Evolutionary conservation across 2,888 invertebrate species (phyloP).

Genomic region (Monopis laevigella): DNA sequence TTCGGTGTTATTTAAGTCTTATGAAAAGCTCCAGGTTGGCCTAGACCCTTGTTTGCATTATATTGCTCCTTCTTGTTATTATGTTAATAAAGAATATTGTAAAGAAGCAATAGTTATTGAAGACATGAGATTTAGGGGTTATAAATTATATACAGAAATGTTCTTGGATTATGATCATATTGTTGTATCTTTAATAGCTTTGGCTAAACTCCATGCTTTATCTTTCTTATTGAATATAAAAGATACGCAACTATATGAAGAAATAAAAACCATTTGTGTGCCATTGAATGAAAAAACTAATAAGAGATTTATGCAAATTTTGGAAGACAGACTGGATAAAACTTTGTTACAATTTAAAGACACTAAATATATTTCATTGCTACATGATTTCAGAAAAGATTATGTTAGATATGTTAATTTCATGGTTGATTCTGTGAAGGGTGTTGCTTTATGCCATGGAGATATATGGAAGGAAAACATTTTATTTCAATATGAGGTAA

Average conservation of each 20-base stretch:
- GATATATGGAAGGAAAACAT: constrained; percentile 61
- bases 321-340: constrained; percentile 41
- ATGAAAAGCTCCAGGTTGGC: constrained; percentile 28
- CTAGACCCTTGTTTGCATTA: constrained; percentile 21
- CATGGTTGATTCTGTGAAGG: constrained; percentile 25
- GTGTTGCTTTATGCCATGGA: constrained; percentile 47
- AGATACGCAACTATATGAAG: constrained; percentile 27
- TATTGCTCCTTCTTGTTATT: constrained; percentile 39
- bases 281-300: constrained; percentile 36
- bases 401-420: constrained; percentile 30
- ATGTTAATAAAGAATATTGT: constrained; percentile 34
- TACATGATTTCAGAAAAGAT: constrained; percentile 30
- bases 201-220: constrained; percentile 46
- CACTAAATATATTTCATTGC: constrained; percentile 30
- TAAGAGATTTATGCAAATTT: constrained; percentile 39
- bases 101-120: constrained; percentile 44
- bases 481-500: constrained; percentile 47
- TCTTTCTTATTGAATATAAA: constrained; percentile 37
- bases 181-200: constrained; percentile 31
- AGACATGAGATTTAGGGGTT: constrained; percentile 40
- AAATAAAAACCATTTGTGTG: constrained; percentile 31
- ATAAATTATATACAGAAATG: constrained; percentile 30
- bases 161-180: constrained; percentile 44
- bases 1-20: constrained; percentile 31
- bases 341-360: constrained; percentile 33